A percentile compares a stretch with the other conserved stretches of the same genome.
Evolutionary conservation across 2,113 vertebrate species (phyloP).

Genomic region (Oryzias woworae): DNA sequence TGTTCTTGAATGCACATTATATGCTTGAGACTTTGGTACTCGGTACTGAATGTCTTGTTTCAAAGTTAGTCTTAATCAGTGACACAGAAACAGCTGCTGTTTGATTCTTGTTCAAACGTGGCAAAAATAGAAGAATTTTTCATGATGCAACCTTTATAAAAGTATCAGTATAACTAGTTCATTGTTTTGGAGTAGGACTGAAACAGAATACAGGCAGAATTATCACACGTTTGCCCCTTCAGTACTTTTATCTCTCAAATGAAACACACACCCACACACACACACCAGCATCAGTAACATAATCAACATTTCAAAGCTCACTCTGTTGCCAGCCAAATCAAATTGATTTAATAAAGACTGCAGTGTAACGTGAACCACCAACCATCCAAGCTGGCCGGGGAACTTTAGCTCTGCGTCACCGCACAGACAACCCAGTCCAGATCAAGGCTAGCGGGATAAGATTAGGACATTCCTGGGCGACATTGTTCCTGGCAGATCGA

Average conservation of each 20-base stretch:
- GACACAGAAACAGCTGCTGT: neutral
- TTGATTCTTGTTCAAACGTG: conserved; percentile 11
- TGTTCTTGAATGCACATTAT: no score
- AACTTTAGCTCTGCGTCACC: conserved; percentile 60
- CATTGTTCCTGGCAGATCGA: conserved; percentile 43
- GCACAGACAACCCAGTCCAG: conserved; percentile 44
- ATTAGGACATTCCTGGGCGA: conserved; percentile 62
- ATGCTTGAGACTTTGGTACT: no score
- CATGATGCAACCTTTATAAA: neutral
- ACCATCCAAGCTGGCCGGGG: conserved; percentile 30
- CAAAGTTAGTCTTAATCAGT: neutral
- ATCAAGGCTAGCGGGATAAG: conserved; percentile 65
- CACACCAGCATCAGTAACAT: conserved; percentile 57
- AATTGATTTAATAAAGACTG: conserved; percentile 66
- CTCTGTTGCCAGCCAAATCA: conserved; percentile 50
- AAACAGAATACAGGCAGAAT: conserved; percentile 14
- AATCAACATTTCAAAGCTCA: conserved; percentile 32
- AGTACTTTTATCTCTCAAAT: conserved; percentile 46
- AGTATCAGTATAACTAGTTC: neutral
- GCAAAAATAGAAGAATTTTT: neutral
- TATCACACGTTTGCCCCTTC: conserved; percentile 1
- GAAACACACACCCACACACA: conserved; percentile 47
- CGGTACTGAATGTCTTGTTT: no score
- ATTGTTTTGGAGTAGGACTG: neutral
- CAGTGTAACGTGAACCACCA: conserved; percentile 53